phyloP scores from a whole-genome alignment of 2,113 vertebrate genomes.

The Telmatochromis bifrenatus region DNA sequence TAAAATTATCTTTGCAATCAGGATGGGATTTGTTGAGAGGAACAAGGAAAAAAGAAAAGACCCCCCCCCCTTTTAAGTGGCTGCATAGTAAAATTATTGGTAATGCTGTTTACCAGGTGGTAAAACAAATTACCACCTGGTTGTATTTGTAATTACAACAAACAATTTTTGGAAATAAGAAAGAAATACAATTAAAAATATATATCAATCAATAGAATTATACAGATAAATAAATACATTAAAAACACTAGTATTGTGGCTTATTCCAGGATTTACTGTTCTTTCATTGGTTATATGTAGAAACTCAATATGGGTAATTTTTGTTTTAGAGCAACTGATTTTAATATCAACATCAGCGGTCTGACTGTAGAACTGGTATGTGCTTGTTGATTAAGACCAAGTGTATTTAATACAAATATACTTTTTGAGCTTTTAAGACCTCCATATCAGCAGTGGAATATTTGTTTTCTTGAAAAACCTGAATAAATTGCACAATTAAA shows the following conservation, averaged over 20 bases:
- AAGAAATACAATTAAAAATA: background rate
- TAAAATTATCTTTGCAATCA: no score
- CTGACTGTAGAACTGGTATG: no score
- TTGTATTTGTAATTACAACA: background rate
- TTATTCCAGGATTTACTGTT: background rate
- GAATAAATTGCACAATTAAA: background rate
- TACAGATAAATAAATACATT: background rate
- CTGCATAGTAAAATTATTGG: background rate
- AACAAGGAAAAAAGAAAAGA: no score
- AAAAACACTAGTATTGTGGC: background rate
- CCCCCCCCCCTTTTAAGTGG: background rate
- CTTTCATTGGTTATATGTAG: background rate
- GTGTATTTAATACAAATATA: background rate
- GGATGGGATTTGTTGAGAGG: no score
- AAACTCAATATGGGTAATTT: background rate
- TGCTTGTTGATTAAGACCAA: background rate
- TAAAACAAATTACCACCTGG: background rate
- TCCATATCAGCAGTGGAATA: background rate
- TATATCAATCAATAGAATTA: background rate
- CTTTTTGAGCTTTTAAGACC: background rate
- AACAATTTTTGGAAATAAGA: background rate
- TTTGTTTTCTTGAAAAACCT: background rate
- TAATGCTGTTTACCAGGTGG: background rate
- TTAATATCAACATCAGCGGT: background rate
- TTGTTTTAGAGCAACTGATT: background rate